A percentile compares a stretch with the other conserved stretches of the same genome.
These are phyloP conservation scores for Microcebus murinus DNA, from an alignment of 2,113 vertebrate species.

Conservation along the genomic window DNA sequence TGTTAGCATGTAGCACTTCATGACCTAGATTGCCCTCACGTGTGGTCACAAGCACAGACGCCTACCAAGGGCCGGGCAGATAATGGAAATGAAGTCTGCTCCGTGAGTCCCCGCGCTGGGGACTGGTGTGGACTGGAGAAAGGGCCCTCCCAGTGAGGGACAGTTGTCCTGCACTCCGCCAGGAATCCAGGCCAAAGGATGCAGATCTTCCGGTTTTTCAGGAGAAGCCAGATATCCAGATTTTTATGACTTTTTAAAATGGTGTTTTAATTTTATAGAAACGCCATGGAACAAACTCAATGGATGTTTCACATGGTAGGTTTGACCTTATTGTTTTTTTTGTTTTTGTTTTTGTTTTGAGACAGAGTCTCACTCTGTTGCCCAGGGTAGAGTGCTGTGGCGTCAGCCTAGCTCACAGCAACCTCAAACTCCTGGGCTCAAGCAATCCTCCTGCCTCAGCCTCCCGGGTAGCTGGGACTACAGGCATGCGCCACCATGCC, in stretches of 20 bases:
- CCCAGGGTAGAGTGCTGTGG: too few relatives aligned
- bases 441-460: too few relatives aligned
- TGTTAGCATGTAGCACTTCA: not conserved
- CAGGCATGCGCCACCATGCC: too few relatives aligned
- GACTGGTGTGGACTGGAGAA: not conserved
- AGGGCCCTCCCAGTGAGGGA: not conserved
- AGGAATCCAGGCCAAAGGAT: not conserved
- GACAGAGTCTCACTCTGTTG: too few relatives aligned
- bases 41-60: not conserved
- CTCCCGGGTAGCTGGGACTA: too few relatives aligned
- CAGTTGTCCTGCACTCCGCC: not conserved
- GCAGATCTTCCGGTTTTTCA: conserved; percentile 5
- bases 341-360: not conserved
- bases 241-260: not conserved
- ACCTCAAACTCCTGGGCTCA: too few relatives aligned
- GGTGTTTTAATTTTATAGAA: not conserved
- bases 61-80: not conserved
- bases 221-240: not conserved
- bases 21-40: not conserved
- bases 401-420: too few relatives aligned
- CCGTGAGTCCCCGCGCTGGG: not conserved
- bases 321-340: not conserved
- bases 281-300: not conserved
- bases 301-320: not conserved
- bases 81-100: not conserved